Conservation (phyloP, 2,888 invertebrate species). For the Noctua pronuba region DNA sequence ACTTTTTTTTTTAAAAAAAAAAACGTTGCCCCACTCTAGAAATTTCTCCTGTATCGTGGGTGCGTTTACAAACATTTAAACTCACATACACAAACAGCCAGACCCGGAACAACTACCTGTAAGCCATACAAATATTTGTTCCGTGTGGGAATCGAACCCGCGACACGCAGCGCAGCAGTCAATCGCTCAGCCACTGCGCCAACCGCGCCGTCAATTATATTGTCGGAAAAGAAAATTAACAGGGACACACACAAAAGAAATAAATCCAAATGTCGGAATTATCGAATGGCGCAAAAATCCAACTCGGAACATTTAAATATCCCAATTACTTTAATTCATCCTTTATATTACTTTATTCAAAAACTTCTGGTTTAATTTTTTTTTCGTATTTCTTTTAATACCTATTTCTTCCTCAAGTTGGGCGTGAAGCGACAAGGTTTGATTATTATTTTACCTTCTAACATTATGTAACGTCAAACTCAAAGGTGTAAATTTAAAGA, state of each 20-base stretch:
- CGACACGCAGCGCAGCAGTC: too few species aligned
- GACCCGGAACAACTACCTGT: too few species aligned
- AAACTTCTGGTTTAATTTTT: background rate
- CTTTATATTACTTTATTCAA: background rate
- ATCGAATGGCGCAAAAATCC: background rate
- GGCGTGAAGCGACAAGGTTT: constrained; percentile 7
- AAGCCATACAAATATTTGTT: too few species aligned
- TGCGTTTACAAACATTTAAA: too few species aligned
- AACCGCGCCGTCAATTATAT: too few species aligned
- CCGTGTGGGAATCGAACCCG: too few species aligned
- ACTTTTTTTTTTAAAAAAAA: too few species aligned
- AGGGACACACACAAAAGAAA: background rate
- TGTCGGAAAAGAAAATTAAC: background rate
- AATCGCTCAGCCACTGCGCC: too few species aligned
- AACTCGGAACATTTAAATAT: background rate
- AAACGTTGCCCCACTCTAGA: too few species aligned
- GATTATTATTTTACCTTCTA: constrained; percentile 5
- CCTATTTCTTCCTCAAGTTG: constrained; percentile 6
- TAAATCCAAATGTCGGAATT: background rate
- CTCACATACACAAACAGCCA: too few species aligned
- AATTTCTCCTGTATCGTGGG: too few species aligned
- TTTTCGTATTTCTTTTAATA: background rate
- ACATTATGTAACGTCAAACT: background rate
- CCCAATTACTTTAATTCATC: background rate
- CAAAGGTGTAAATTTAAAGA: constrained; percentile 24